Evolutionary conservation across 2,113 vertebrate species (phyloP).

Genomic region (Psittacus erithacus): DNA sequence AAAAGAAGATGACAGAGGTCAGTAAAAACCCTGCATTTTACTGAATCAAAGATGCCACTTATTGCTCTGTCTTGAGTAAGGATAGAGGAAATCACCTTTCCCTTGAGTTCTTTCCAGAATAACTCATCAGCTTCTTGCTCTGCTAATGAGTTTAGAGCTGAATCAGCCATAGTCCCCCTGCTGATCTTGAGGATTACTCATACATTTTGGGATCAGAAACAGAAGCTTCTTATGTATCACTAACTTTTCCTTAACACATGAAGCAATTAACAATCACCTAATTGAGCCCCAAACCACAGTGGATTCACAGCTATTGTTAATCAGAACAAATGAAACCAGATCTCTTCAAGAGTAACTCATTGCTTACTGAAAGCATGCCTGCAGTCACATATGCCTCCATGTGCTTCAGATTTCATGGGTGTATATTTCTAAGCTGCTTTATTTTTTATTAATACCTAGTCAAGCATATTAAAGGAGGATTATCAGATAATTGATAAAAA

Average conservation of each 20-base stretch:
- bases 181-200: background rate
- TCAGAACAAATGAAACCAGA: background rate
- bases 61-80: background rate
- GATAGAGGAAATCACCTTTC: constrained; percentile 7
- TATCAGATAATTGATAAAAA: background rate
- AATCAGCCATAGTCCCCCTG: background rate
- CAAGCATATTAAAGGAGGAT: background rate
- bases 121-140: background rate
- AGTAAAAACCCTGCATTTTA: background rate
- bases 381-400: background rate
- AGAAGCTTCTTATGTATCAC: background rate
- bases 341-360: background rate
- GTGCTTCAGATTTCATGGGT: accelerated
- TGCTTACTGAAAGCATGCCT: background rate
- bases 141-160: background rate
- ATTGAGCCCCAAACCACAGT: background rate
- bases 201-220: background rate
- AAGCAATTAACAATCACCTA: background rate
- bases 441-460: background rate
- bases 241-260: background rate
- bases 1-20: background rate
- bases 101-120: background rate
- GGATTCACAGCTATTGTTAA: background rate
- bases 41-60: background rate
- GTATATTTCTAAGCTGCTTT: background rate